Evolutionary conservation across 2,113 vertebrate genomes (phyloP).

Genomic region (Nesoenas mayeri): DNA sequence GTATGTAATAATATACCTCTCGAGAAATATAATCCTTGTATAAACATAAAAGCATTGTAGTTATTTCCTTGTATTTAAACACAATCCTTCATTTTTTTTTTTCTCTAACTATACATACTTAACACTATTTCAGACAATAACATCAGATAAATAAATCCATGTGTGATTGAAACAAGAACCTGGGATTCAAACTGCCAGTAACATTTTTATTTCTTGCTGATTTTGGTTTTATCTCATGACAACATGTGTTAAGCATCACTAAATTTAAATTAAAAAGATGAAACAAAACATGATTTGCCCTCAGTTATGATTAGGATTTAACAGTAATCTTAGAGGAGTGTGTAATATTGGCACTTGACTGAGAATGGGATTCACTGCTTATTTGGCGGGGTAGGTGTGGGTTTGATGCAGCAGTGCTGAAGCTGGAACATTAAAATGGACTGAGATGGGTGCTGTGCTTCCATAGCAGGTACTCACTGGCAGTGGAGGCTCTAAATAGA

Average conservation of each 20-base stretch:
- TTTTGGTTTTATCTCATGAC: not conserved
- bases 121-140: not conserved
- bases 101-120: not conserved
- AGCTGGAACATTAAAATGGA: not conserved
- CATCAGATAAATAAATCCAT: not conserved
- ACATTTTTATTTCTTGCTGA: not conserved
- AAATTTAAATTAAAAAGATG: not conserved
- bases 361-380: not conserved
- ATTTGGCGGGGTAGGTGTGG: not conserved
- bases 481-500: not conserved
- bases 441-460: not conserved
- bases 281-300: not conserved
- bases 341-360: not conserved
- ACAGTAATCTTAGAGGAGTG: not conserved
- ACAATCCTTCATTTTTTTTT: not conserved
- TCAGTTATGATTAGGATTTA: not conserved
- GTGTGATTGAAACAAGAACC: not conserved
- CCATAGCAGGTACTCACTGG: fast-evolving
- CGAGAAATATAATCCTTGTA: not conserved
- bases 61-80: constrained; percentile 1
- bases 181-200: not conserved
- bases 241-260: not conserved
- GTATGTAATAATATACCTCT: not conserved
- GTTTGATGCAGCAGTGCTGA: not conserved
- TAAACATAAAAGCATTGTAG: not conserved